Evolutionary conservation across 1,140 invertebrate species (phyloP).

Genomic region (Probaryconus sp.): DNA sequence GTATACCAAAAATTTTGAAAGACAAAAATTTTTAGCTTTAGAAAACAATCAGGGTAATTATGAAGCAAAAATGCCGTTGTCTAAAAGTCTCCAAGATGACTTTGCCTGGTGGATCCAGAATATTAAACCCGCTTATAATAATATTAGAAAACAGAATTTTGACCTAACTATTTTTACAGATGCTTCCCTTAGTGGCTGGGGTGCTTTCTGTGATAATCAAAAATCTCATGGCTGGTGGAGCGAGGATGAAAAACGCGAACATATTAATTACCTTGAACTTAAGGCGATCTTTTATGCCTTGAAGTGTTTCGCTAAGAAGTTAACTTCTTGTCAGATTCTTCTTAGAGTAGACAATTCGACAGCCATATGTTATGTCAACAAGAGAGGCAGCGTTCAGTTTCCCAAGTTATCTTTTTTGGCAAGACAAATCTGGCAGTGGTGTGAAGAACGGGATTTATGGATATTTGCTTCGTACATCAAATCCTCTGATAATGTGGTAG

Average conservation of each 20-base stretch:
- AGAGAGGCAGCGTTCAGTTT: constrained; percentile 33
- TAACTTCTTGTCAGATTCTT: constrained; percentile 18
- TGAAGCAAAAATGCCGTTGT: constrained; percentile 2
- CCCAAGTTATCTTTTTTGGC: constrained; percentile 15
- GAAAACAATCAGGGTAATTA: constrained; percentile 18
- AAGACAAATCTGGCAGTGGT: constrained; percentile 51
- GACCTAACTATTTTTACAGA: constrained; percentile 61
- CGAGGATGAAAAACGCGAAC: not conserved
- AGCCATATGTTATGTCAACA: no score
- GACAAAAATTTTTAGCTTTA: constrained; percentile 23
- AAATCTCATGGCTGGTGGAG: constrained; percentile 34
- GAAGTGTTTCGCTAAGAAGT: no score
- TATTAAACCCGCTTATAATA: not conserved
- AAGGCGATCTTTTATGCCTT: no score
- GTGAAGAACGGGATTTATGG: constrained; percentile 40
- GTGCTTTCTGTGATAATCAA: constrained; percentile 7
- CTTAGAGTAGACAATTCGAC: constrained; percentile 44
- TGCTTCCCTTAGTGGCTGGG: no score
- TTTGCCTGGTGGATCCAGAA: constrained; percentile 25
- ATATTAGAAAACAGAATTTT: constrained; percentile 13
- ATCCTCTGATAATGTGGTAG: constrained; percentile 38
- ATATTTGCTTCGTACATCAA: constrained; percentile 58
- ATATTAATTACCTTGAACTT: no score
- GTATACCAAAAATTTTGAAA: constrained; percentile 49
- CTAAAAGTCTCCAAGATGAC: not conserved